Evolutionary conservation across 2,113 vertebrate species (phyloP), one percentile per base, ranked within the genome.

Genomic region (Anarhynchus alexandrinus): DNA sequence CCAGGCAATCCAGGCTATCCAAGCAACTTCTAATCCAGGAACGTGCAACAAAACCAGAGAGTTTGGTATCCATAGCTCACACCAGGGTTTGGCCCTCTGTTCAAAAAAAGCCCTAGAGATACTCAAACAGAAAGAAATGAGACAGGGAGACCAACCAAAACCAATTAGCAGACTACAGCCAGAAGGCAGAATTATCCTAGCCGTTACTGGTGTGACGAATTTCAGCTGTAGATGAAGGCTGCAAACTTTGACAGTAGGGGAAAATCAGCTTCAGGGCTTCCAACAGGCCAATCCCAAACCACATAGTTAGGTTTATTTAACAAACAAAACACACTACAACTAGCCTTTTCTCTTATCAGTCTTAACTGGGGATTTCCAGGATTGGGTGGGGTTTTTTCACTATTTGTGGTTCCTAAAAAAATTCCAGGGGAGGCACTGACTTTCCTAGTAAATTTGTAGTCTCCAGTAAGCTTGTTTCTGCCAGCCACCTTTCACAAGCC

Each of bases 141-240:
- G 51, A 65, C 36, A 62, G 66, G 30, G 32, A 91, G 45, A 90
- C 66, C 58, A 96, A 94, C 74, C 66, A 85, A 94, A 96, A 80
- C 82, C 74, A 90, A 88, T 90, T 91, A 94, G 87, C 74, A 95
- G 66, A 54, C 62, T 88, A 66, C 85, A 90, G 82, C 85, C 92
- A 96, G 94, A 86, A 91, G 90, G 94, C 88, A 90, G 82, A 87
- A 94, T 76, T 90, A 79, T 72, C 78, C 62, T 58, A 82, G 66
- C 78, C 49, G 57, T 42, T 67, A 76, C 49, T 77, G 84, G 61
- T 17, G 4, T 27, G 74, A 67, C 77, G 85, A 86, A 82, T 85
- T 94, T 77, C 87, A 95, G 66, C 82, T 88, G 78, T 62, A 90
- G 66, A 80, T 73, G 70, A 93, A 87, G 74, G 91, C 43, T 90